Percentiles rank a stretch among this genome's conserved stretches.
phyloP scores from a whole-genome alignment of 2,888 invertebrate genomes.

The Clivina fossor region DNA sequence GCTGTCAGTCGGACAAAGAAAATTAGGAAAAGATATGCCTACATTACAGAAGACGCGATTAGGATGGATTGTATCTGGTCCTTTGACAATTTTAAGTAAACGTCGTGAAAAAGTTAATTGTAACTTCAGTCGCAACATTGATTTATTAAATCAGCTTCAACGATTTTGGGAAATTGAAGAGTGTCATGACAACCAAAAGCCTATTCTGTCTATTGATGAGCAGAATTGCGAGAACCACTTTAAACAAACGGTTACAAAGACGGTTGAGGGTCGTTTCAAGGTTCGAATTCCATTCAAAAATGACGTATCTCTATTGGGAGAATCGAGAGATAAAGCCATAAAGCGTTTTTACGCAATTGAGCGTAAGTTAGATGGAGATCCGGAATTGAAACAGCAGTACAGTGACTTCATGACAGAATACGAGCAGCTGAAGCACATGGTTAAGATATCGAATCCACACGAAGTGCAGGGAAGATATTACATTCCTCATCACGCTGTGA shows the following conservation, averaged over 20 bases:
- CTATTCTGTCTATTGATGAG: conserved; percentile 3
- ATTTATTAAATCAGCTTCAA: not conserved
- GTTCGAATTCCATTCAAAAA: conserved; percentile 10
- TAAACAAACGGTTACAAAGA: not conserved
- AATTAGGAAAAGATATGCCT: conserved; percentile 3
- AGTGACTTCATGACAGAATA: conserved; percentile 2
- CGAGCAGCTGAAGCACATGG: conserved; percentile 16
- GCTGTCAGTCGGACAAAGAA: conserved; percentile 2
- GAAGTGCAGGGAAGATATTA: not conserved
- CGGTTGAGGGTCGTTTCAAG: conserved; percentile 3
- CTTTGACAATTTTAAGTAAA: not conserved
- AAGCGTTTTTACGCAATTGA: conserved; percentile 21
- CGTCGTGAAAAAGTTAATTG: not conserved
- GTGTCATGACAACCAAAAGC: not conserved
- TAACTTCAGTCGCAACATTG: not conserved
- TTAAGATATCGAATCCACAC: not conserved
- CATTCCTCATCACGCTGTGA: conserved; percentile 2
- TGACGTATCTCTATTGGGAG: conserved; percentile 6
- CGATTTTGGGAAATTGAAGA: conserved; percentile 31
- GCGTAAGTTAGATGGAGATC: conserved; percentile 15
- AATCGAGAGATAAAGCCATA: conserved; percentile 17
- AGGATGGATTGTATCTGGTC: conserved; percentile 1
- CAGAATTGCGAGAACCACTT: conserved; percentile 17
- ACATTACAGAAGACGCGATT: not conserved
- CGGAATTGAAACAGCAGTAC: conserved; percentile 11